Conservation (phyloP, 2,113 vertebrate species). For the Oplegnathus fasciatus region DNA sequence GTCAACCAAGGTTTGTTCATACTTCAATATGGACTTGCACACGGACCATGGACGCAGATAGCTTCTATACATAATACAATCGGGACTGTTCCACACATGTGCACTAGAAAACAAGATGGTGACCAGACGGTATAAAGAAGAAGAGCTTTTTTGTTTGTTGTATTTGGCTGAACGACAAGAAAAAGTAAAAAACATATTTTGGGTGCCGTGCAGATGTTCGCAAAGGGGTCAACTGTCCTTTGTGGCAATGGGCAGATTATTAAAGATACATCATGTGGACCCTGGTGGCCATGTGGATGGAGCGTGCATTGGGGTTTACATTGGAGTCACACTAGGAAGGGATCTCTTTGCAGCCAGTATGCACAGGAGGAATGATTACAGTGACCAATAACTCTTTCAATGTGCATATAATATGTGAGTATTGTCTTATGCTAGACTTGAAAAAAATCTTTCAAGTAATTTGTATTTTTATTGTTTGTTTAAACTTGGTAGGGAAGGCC, state of each 20-base stretch:
- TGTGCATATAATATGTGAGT: background rate
- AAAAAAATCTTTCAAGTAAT: background rate
- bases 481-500: background rate
- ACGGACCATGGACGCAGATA: too few species aligned
- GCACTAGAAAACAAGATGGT: background rate
- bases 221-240: too few species aligned
- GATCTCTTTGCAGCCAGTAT: background rate
- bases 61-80: background rate
- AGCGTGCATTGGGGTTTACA: background rate
- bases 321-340: background rate
- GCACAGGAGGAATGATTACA: background rate
- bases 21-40: background rate
- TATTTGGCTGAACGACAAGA: background rate
- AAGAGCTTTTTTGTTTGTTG: background rate
- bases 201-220: too few species aligned
- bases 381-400: background rate
- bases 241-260: too few species aligned
- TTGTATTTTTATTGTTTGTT: background rate
- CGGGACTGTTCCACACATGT: background rate
- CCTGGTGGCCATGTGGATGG: background rate
- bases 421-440: background rate
- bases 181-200: background rate
- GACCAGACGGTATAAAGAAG: background rate
- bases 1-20: background rate
- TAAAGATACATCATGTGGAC: background rate